Conservation (phyloP, 2,888 invertebrate species). For the Furcula furcula region DNA sequence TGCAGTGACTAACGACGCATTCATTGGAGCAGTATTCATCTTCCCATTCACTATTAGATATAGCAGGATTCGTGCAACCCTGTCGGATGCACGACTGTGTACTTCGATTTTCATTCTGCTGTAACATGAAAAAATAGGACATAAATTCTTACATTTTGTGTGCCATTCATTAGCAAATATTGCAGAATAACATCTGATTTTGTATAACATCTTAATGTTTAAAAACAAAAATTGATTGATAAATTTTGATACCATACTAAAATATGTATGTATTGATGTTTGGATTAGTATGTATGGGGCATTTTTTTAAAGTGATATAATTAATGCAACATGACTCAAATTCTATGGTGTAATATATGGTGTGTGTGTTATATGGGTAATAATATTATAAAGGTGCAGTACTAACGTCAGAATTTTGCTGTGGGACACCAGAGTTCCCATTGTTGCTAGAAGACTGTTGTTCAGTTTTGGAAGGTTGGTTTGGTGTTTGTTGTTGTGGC, state of each 20-base stretch:
- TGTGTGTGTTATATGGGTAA: no score
- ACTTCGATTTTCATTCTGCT: conserved; percentile 73
- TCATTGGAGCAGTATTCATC: conserved; percentile 98
- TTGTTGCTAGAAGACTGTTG: conserved; percentile 72
- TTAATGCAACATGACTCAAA: no score
- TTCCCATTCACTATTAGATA: conserved; percentile 97
- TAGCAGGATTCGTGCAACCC: conserved; percentile 94
- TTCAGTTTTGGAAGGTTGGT: conserved; percentile 61
- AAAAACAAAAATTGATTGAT: background rate
- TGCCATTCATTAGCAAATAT: no score
- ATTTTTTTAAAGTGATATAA: no score
- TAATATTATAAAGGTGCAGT: no score
- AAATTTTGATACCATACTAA: no score
- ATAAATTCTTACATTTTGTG: no score
- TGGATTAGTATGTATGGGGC: no score
- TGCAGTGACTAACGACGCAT: conserved; percentile 97
- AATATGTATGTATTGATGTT: no score
- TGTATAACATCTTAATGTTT: no score
- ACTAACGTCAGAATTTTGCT: conserved; percentile 68
- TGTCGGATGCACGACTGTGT: conserved; percentile 89
- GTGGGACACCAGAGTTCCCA: conserved; percentile 65
- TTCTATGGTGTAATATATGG: no score
- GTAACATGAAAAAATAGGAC: conserved; percentile 33
- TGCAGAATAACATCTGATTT: no score
- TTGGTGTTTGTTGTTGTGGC: conserved; percentile 43